phyloP scores from a whole-genome alignment of 2,888 invertebrate species.

The Glaucopsyche alexis region DNA sequence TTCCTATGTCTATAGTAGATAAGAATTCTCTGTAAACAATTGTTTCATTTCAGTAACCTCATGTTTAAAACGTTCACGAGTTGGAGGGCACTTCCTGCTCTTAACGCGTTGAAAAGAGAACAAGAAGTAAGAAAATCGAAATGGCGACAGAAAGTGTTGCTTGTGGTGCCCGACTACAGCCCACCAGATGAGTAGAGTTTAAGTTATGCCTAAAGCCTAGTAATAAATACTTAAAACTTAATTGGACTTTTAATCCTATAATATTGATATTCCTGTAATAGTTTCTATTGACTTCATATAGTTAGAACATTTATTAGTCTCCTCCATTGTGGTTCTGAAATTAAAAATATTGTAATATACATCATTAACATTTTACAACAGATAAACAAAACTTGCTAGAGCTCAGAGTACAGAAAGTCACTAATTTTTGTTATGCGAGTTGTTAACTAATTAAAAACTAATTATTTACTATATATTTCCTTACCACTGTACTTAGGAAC shows the following conservation, averaged over 20 bases:
- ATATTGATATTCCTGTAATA: not conserved
- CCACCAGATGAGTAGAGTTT: slow-evolving; percentile 71
- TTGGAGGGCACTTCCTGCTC: slow-evolving; percentile 83
- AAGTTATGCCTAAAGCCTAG: slow-evolving; percentile 12
- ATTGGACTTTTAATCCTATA: not conserved
- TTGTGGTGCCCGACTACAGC: slow-evolving; percentile 84
- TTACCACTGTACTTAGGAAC: slow-evolving; percentile 68
- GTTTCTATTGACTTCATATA: slow-evolving; percentile 34
- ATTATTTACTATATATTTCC: slow-evolving; percentile 39
- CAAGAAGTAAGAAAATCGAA: slow-evolving; percentile 84
- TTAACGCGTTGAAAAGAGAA: slow-evolving; percentile 82
- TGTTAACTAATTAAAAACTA: not conserved
- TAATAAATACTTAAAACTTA: slow-evolving; percentile 24
- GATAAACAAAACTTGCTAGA: too few relatives aligned
- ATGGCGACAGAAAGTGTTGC: slow-evolving; percentile 86
- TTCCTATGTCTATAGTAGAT: too few relatives aligned
- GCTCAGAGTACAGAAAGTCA: too few relatives aligned
- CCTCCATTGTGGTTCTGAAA: slow-evolving; percentile 65
- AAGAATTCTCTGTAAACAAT: too few relatives aligned
- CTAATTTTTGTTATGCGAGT: not conserved
- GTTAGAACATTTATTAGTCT: slow-evolving; percentile 52
- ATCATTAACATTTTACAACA: not conserved
- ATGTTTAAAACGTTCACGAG: slow-evolving; percentile 66
- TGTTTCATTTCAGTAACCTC: slow-evolving; percentile 57
- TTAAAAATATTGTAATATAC: slow-evolving; percentile 8